phyloP scores from a whole-genome alignment of 1,140 invertebrate genomes.

The Cyrtorhinus lividipennis region DNA sequence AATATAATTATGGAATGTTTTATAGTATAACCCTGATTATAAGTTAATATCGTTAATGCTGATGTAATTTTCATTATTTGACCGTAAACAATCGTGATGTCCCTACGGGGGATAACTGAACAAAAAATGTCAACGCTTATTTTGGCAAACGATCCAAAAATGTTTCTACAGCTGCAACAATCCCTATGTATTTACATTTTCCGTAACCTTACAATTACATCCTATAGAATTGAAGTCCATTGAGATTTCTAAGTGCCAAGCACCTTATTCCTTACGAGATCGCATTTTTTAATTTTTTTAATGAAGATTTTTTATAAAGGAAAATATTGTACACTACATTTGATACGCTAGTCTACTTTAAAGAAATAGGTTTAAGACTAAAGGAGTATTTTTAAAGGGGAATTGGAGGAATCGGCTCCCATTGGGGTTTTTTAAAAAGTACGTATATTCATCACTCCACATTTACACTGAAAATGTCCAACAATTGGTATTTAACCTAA shows the following conservation, averaged over 20 bases:
- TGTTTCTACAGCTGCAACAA: conserved; percentile 16
- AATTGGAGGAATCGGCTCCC: not conserved
- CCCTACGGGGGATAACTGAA: not conserved
- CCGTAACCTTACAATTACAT: not conserved
- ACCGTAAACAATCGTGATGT: conserved; percentile 10
- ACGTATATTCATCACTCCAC: not conserved
- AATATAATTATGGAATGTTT: conserved; percentile 20
- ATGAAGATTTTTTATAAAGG: conserved; percentile 7
- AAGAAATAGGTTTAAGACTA: conserved; percentile 12
- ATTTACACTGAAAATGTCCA: too few relatives aligned
- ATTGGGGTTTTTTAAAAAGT: not conserved
- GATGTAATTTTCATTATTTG: conserved; percentile 13
- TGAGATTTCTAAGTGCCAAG: conserved; percentile 13
- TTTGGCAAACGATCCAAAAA: conserved; percentile 19
- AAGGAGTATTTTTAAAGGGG: not conserved
- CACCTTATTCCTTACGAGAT: conserved; percentile 13
- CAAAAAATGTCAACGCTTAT: not conserved
- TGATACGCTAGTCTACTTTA: conserved; percentile 10
- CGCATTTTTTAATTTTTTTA: conserved; percentile 1
- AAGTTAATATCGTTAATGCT: conserved; percentile 15
- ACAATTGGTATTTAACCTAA: not conserved
- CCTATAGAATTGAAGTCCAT: conserved; percentile 14
- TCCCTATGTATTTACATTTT: conserved; percentile 17
- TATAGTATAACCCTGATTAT: conserved; percentile 20
- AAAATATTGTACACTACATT: conserved; percentile 9